phyloP scores from a whole-genome alignment of 2,888 invertebrate genomes.

The Mythimna loreyi region DNA sequence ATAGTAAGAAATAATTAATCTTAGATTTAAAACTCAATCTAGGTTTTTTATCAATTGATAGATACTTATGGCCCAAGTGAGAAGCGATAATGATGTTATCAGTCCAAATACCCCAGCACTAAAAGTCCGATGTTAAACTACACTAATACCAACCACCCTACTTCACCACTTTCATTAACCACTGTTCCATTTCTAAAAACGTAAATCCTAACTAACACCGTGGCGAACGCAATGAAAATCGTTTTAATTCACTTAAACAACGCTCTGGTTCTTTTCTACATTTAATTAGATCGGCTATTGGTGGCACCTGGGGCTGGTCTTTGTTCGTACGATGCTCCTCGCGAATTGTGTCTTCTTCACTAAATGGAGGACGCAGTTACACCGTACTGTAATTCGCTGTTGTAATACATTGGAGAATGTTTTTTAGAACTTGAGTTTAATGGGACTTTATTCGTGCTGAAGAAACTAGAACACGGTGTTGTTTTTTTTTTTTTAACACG shows the following conservation, averaged over 20 bases:
- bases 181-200: conserved; percentile 61
- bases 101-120: neutral
- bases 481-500: neutral
- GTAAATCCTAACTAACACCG: conserved; percentile 69
- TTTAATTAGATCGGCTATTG: conserved; percentile 85
- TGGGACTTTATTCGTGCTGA: neutral
- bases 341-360: conserved; percentile 77
- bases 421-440: conserved; percentile 5
- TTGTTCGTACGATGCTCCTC: conserved; percentile 68
- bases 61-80: neutral
- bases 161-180: conserved; percentile 48
- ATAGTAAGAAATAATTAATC: too few species aligned
- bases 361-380: conserved; percentile 70
- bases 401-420: conserved; percentile 24
- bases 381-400: conserved; percentile 61
- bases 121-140: conserved; percentile 1
- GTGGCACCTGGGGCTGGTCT: conserved; percentile 82
- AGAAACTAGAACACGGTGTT: neutral
- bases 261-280: conserved; percentile 78
- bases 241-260: conserved; percentile 79
- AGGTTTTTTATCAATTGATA: too few species aligned
- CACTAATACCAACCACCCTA: conserved; percentile 16
- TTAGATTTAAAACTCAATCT: too few species aligned
- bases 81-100: neutral
- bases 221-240: conserved; percentile 66